Conservation (phyloP, 2,797 vertebrate genomes). For the Pristis pectinata region DNA sequence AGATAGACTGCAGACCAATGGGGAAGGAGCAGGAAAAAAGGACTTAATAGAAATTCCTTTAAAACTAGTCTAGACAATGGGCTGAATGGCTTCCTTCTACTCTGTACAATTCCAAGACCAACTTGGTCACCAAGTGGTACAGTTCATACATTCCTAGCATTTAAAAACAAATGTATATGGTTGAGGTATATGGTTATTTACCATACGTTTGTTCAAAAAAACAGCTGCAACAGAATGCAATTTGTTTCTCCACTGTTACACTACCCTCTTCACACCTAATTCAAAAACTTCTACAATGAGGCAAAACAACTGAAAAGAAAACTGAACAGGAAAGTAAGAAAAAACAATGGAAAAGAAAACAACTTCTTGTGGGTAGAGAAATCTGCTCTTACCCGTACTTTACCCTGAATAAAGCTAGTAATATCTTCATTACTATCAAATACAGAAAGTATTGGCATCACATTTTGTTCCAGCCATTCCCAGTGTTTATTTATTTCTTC, state of each 20-base stretch:
- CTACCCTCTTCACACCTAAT: too few species aligned
- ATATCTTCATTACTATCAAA: conserved; percentile 96
- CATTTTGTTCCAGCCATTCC: conserved; percentile 92
- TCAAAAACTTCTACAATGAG: too few species aligned
- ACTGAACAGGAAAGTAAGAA: neutral
- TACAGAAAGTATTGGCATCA: conserved; percentile 90
- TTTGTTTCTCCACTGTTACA: neutral
- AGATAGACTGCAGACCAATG: neutral
- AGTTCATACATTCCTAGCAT: neutral
- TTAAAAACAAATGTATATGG: neutral
- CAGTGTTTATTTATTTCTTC: conserved; percentile 91
- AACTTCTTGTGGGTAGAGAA: neutral
- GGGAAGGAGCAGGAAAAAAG: too few species aligned
- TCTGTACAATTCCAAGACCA: neutral
- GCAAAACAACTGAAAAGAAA: neutral
- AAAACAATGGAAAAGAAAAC: neutral
- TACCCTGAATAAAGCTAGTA: conserved; percentile 95
- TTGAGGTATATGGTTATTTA: neutral
- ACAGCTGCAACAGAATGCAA: neutral
- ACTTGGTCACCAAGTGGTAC: neutral
- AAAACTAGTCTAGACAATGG: too few species aligned
- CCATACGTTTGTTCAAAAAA: neutral
- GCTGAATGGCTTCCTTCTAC: neutral
- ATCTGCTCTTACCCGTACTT: conserved; percentile 79
- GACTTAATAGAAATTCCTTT: neutral